Base-by-base conservation (phyloP, 2,888 invertebrate genomes). In the Ochropleura plecta region DNA sequence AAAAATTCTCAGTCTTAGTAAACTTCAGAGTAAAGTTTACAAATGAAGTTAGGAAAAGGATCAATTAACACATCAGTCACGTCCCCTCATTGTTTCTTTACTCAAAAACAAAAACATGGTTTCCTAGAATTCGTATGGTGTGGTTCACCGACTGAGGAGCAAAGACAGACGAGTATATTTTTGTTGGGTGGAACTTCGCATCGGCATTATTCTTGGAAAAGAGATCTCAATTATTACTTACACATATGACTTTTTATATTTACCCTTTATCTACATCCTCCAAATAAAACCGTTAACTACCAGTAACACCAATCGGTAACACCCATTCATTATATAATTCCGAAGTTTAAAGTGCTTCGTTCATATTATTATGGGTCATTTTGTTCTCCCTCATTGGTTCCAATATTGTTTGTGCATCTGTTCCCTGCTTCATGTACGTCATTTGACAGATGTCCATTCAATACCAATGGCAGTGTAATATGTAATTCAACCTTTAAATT, bases 361-460 rank as follows among this genome's bases (percentile, higher is more conserved):
- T 83, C 76, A 55, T 72, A 66, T 83, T 76, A 77, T 70, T 70
- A 79, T 70, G 83, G 86, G 81, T 83, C 73, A 86, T 85, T 83
- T 82, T 71, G 69, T 81, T 76, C 83, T 78, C 88, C 86, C 81
- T 82, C 75, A 70, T 80, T 69, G 71, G n/a, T 40, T 74, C 62
- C 81, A 77, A 71, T 85, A 84, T 79, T 77, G 78, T 80, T 67
- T 63, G 18, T 82, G 60, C 88, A 88, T 88, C 88, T 88, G 88
- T 83, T 76, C 77, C 69, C 70, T 69, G 46, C 66, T 18, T 78
- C 71, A 84, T 78, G 62, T 40, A 81, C 78, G 81, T 77, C 79
- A 77, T 76, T 78, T 86, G 85, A 88, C 90, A 90, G 87, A 90
- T 90, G 90, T 85, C 78, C 81, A 30, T 73, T 78, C 70, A 75